phyloP scores from a whole-genome alignment of 2,888 invertebrate genomes.

The Notocelia uddmanniana region DNA sequence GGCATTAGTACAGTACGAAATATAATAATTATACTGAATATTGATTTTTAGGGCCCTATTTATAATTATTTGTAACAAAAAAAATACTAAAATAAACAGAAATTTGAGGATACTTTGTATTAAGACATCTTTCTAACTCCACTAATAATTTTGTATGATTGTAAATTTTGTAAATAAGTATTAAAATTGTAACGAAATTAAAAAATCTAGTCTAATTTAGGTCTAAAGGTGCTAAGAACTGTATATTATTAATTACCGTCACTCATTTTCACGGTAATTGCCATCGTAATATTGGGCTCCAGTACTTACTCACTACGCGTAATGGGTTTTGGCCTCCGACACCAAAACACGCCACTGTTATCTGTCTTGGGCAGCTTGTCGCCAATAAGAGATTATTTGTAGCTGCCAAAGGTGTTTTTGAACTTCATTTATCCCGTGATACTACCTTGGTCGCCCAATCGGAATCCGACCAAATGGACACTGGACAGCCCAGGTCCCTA shows the following conservation, averaged over 20 bases:
- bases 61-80: not conserved
- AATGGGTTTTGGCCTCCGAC: no score
- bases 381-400: no score
- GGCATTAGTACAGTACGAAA: not conserved
- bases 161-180: slow-evolving; percentile 67
- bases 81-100: not conserved
- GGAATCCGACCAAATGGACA: no score
- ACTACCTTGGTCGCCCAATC: no score
- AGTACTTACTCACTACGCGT: no score
- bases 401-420: no score
- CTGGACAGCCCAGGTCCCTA: no score
- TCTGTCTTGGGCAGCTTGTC: no score
- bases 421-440: no score
- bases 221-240: slow-evolving; percentile 84
- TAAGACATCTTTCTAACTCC: slow-evolving; percentile 24
- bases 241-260: slow-evolving; percentile 65
- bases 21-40: not conserved
- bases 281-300: not conserved
- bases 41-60: slow-evolving; percentile 3
- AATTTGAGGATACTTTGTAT: not conserved
- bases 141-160: slow-evolving; percentile 40
- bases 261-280: slow-evolving; percentile 20
- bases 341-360: no score
- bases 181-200: slow-evolving; percentile 66
- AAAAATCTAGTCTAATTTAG: slow-evolving; percentile 84